phyloP scores from a whole-genome alignment of 2,797 vertebrate genomes.

The Odontamblyopus lacepedii region DNA sequence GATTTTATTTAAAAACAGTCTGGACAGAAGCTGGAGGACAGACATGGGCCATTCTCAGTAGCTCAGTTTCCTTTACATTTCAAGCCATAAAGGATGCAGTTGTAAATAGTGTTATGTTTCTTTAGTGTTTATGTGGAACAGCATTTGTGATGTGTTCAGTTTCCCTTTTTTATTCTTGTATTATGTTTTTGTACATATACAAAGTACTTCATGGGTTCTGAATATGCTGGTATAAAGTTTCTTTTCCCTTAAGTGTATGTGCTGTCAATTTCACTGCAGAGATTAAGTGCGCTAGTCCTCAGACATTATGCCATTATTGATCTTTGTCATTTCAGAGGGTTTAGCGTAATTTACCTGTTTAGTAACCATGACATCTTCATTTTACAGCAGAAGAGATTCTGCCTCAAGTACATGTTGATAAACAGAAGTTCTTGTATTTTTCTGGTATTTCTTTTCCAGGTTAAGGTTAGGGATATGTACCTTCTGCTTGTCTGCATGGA shows the following conservation, averaged over 20 bases:
- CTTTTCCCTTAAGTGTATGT: slow-evolving; percentile 60
- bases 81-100: slow-evolving; percentile 77
- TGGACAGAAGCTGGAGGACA: slow-evolving; percentile 44
- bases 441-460: too few relatives aligned
- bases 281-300: not conserved
- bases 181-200: slow-evolving; percentile 80
- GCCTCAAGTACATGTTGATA: too few relatives aligned
- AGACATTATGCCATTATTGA: not conserved
- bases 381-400: not conserved
- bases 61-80: slow-evolving; percentile 68
- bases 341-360: not conserved
- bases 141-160: slow-evolving; percentile 76
- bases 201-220: slow-evolving; percentile 76
- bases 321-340: not conserved
- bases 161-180: slow-evolving; percentile 78
- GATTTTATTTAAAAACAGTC: slow-evolving; percentile 69
- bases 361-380: not conserved
- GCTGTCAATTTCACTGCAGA: not conserved
- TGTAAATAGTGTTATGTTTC: slow-evolving; percentile 76
- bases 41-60: slow-evolving; percentile 50
- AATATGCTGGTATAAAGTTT: slow-evolving; percentile 80
- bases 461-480: too few relatives aligned
- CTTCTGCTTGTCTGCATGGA: too few relatives aligned
- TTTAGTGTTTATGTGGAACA: slow-evolving; percentile 66
- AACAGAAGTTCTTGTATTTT: too few relatives aligned